A percentile compares a stretch with the other conserved stretches of the same genome.
These are phyloP conservation scores for Petroica traversi DNA, from an alignment of 2,113 vertebrate genomes.

Conservation along the genomic window DNA sequence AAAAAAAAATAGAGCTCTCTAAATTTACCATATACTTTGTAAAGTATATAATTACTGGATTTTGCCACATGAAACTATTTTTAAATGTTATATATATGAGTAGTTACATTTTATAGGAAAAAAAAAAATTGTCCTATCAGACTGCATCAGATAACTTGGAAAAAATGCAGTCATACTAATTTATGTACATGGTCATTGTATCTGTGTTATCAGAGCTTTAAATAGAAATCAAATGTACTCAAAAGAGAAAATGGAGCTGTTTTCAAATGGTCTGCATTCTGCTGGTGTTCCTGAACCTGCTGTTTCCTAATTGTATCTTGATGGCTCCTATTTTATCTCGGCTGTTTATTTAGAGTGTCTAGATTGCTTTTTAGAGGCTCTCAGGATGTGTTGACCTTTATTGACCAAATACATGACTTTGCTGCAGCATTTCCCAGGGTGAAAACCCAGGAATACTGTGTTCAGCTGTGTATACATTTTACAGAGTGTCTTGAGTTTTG, in stretches of 20 bases:
- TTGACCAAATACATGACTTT: background rate
- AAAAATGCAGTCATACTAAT: background rate
- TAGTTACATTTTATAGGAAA: background rate
- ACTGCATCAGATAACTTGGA: background rate
- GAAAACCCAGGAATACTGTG: background rate
- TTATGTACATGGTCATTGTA: background rate
- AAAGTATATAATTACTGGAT: background rate
- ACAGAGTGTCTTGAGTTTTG: background rate
- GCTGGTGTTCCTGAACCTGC: background rate
- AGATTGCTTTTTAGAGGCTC: conserved; percentile 23
- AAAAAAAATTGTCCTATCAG: background rate
- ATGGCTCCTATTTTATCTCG: conserved; percentile 35
- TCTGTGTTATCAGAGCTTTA: background rate
- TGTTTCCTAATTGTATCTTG: conserved; percentile 22
- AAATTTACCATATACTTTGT: background rate
- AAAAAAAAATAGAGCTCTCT: background rate
- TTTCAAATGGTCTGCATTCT: conserved; percentile 15
- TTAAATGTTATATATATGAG: background rate
- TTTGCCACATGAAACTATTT: background rate
- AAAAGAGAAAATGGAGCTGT: background rate
- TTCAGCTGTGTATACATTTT: background rate
- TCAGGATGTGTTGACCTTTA: conserved; percentile 31
- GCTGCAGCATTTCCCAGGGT: background rate
- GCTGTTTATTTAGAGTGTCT: background rate
- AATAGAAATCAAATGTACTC: background rate